Evolutionary conservation across 2,797 vertebrate species (phyloP), one percentile per base, ranked within the genome.

Genomic region (Telmatherina bonti): DNA sequence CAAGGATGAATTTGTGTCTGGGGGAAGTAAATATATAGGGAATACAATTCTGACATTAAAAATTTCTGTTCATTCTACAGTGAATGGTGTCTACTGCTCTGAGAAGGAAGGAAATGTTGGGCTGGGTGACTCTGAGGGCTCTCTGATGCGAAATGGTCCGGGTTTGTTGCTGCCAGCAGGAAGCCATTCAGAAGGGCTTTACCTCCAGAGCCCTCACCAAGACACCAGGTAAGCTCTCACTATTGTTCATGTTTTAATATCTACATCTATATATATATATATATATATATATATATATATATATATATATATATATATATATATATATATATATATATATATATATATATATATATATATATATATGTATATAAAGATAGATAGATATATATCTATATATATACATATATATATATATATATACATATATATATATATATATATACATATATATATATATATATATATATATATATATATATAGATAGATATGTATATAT

Each of bases 41-140:
- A 43, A 20, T 10, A 27, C 41, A 30, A 20, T n/a, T 65, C 35
- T 33, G 4, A 15, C 30, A 18, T 41, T 41, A 41, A 18, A 41
- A 30, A 30, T 36, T 41, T 11, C 62, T 57, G 35, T 26, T 54
- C 45, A 13, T 22, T 27, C 86, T 75, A 51, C 90, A 99, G 98
- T 93, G 83, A 97, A 96, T 15, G 78, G 75, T 54, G 88, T 91
- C 45, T 97, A 94, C 91, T 94, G 80, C 88, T 88, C 95, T 0
- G 96, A 96, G 86, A 97, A 96, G 91, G 95, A 95, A 73, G 93
- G 69, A 38, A 85, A 93, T 62, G 77, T 91, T 78, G 95, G 96
- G 82, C 86, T 95, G 88, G 92, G 94, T 68, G 91, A 93, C 73
- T 75, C 90, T 1, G 94, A 95, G 33, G 89, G 93, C 60, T 78